A percentile compares a stretch with the other conserved stretches of the same genome.
phyloP scores from a whole-genome alignment of 2,888 invertebrate species.

The Conistra vaccinii region DNA sequence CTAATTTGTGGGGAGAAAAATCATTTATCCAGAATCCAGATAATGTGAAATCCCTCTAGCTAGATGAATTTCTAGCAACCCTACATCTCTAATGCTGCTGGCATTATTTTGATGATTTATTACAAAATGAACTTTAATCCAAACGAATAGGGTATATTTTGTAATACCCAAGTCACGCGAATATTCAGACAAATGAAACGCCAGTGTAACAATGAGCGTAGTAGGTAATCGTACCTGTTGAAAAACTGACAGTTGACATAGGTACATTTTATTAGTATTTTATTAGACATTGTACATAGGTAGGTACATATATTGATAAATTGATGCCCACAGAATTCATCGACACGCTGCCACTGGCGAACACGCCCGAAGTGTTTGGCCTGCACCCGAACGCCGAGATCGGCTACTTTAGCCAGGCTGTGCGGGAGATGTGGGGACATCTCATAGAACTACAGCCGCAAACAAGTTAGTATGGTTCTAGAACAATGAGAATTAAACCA shows the following conservation, averaged over 20 bases:
- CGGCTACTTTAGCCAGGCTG: constrained; percentile 97
- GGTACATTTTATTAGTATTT: too few species aligned
- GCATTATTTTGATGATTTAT: background rate
- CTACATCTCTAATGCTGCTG: background rate
- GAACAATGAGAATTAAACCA: too few species aligned
- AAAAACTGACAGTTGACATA: background rate
- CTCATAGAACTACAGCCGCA: constrained; percentile 97
- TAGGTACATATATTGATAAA: background rate
- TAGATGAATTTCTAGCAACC: background rate
- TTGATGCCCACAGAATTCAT: constrained; percentile 91
- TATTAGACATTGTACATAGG: too few species aligned
- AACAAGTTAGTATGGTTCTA: constrained; percentile 91
- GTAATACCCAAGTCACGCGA: background rate
- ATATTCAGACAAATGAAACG: background rate
- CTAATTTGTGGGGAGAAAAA: background rate
- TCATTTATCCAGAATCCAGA: background rate
- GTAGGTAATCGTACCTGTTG: background rate
- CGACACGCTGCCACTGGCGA: constrained; percentile 95
- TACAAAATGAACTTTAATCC: background rate
- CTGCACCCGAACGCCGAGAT: constrained; percentile 98
- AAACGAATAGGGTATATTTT: background rate
- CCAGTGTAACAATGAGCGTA: background rate
- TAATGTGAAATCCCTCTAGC: background rate
- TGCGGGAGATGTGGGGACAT: constrained; percentile 96
- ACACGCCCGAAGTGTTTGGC: constrained; percentile 97